Percentiles rank a stretch among this genome's conserved stretches.
Conservation (phyloP, 2,888 invertebrate species). For the Dolomedes plantarius region DNA sequence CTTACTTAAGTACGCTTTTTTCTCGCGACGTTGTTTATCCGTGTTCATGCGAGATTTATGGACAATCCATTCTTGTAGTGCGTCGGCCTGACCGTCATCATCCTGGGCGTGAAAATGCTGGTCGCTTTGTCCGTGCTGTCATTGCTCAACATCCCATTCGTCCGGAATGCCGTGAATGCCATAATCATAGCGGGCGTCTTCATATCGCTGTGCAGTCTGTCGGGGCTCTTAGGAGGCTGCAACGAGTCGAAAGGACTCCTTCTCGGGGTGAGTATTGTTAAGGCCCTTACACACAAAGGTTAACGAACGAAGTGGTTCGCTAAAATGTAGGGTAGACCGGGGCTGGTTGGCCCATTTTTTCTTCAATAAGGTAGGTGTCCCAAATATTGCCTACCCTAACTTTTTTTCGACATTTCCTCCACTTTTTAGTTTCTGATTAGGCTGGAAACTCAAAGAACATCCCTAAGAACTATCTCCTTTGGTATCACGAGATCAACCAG, state of each 20-base stretch:
- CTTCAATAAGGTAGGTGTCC: no score
- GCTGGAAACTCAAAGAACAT: no score
- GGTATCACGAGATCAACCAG: no score
- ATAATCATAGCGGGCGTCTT: slow-evolving; percentile 47
- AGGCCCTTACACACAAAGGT: no score
- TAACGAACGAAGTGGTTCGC: background rate
- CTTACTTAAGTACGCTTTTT: no score
- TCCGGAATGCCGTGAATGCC: slow-evolving; percentile 22
- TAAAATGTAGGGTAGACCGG: background rate
- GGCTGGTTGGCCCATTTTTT: no score
- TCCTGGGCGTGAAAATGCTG: slow-evolving; percentile 51
- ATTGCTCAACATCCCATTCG: slow-evolving; percentile 15
- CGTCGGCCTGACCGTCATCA: slow-evolving; percentile 31
- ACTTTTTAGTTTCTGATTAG: no score
- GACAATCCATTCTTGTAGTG: slow-evolving; percentile 29
- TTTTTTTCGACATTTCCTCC: no score
- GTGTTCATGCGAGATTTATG: no score
- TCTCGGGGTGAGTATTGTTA: slow-evolving; percentile 24
- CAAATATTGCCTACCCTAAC: no score
- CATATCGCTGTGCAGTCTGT: slow-evolving; percentile 21
- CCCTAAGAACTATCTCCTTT: no score
- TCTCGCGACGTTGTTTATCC: no score
- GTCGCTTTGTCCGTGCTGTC: slow-evolving; percentile 1
- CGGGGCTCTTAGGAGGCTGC: slow-evolving; percentile 26
- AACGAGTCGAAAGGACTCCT: slow-evolving; percentile 8